Percentiles rank a stretch among this genome's conserved stretches.
phyloP scores from a whole-genome alignment of 2,113 vertebrate genomes.

The Telmatochromis brichardi region DNA sequence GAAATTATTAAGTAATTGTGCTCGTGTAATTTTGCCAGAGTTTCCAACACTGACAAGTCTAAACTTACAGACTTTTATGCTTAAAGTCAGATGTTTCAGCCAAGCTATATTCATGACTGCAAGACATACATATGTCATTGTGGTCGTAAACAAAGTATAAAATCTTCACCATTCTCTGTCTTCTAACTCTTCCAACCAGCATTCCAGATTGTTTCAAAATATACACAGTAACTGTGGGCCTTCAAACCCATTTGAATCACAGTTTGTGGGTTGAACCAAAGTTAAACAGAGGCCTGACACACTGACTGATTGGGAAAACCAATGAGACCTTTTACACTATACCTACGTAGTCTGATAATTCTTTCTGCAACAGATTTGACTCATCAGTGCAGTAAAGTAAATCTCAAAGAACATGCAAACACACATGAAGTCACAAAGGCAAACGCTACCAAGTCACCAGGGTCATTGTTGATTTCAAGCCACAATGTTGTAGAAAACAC shows the following conservation, averaged over 20 bases:
- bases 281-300: conserved; percentile 10
- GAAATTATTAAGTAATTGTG: neutral
- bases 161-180: neutral
- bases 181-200: neutral
- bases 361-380: neutral
- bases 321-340: neutral
- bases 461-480: neutral
- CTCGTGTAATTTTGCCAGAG: neutral
- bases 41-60: neutral
- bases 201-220: neutral
- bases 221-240: neutral
- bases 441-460: neutral
- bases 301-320: conserved; percentile 21
- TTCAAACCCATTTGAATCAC: conserved; percentile 4
- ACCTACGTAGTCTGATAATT: conserved; percentile 7
- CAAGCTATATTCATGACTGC: neutral
- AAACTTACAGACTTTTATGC: neutral
- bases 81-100: neutral
- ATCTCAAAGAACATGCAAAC: neutral
- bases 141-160: neutral
- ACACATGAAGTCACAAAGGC: neutral
- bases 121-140: neutral
- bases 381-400: neutral
- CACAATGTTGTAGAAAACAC: neutral
- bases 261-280: conserved; percentile 27